phyloP scores from a whole-genome alignment of 2,888 invertebrate species.

The Tromatobia lineatoria region DNA sequence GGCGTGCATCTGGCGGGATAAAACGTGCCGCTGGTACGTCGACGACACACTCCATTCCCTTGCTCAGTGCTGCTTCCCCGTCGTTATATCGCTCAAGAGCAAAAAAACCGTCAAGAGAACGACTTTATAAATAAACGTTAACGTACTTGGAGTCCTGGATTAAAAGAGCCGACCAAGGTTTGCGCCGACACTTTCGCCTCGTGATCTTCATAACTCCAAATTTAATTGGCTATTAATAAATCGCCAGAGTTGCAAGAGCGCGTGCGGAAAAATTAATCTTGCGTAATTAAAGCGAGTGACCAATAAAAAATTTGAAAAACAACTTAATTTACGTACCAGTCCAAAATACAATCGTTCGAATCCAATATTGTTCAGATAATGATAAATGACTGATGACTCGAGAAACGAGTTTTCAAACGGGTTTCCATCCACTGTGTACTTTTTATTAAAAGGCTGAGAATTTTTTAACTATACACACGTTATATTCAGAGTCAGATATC shows the following conservation, averaged over 20 bases:
- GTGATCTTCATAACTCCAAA: not conserved
- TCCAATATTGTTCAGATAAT: no score
- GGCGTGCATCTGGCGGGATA: conserved; percentile 21
- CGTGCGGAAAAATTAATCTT: not conserved
- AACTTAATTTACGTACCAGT: no score
- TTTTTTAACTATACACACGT: no score
- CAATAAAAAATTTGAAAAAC: no score
- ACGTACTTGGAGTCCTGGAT: conserved; percentile 1
- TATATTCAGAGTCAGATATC: no score
- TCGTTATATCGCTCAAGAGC: not conserved
- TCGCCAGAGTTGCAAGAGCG: not conserved
- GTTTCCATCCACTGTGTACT: no score
- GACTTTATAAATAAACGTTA: conserved; percentile 34
- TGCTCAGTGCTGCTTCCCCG: not conserved
- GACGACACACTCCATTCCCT: conserved; percentile 8
- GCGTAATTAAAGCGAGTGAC: no score
- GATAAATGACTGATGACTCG: no score
- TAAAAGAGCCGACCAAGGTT: not conserved
- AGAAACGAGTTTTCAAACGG: no score
- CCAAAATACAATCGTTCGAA: no score
- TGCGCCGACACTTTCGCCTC: not conserved
- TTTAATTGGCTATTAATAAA: conserved; percentile 7
- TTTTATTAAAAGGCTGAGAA: no score
- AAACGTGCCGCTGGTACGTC: conserved; percentile 29
- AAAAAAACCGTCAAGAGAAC: not conserved